Evolutionary conservation across 2,888 invertebrate species (phyloP), one percentile per base, ranked within the genome.

Genomic region (Leptopterna dolabrata): DNA sequence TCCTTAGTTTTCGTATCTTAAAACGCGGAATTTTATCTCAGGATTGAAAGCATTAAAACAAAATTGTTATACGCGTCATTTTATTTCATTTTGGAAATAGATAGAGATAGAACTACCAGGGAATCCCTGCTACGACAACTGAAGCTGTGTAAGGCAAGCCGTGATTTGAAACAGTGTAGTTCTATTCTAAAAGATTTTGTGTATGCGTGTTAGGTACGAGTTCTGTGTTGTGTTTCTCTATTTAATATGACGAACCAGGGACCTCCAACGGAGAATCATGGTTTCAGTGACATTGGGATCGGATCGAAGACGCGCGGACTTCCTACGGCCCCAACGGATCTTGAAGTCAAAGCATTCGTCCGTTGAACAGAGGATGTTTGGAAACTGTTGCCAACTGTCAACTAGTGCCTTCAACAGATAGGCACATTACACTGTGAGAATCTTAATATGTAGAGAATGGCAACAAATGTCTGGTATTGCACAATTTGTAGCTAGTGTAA

Each of bases 321-420:
- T 83, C 13, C 29, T 29, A 30, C 47, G 55, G 9, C 70, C 70
- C 83, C 55, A 83, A 24, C 43, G 36, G 45, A 83, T 30, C 43
- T 63, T 83, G 83, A 83, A 83, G 83, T 83, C 83, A 63, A 36
- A 83, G 43, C 83, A 83, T 30, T 63, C 83, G 41, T 70, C 83
- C 29, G 30, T 0, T 70, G 83, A 63, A 47, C 83, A 83, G 70
- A 83, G 70, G 83, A 63, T 29, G 43, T 83, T 83, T 14, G 83
- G 83, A 19, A 83, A 63, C 63, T 83, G 70, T 41, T 27, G 63
- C 83, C 83, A 83, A 83, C 70, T 83, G 63, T 83, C 83, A 70
- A 83, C 70, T 63, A 83, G 41, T 63, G 30, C 63, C 83, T 83
- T 70, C 81, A 81, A 81, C 51, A 81, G n/a, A 43, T 19, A 24